Percentiles rank a stretch among this genome's conserved stretches.
Conservation (phyloP, 2,113 vertebrate genomes). For the Apaloderma vittatum region DNA sequence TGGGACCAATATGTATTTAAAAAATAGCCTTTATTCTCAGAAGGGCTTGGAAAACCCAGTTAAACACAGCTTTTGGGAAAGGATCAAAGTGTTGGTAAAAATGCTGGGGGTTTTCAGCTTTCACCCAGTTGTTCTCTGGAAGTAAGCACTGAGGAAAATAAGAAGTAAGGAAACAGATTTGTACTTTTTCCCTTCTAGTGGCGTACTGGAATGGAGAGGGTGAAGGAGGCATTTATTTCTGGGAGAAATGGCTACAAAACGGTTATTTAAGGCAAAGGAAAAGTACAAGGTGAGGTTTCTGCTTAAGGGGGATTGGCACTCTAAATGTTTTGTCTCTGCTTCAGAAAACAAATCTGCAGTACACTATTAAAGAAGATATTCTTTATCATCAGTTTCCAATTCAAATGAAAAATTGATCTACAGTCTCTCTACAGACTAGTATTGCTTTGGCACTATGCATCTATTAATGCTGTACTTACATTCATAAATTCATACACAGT, state of each 20-base stretch:
- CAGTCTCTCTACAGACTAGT: background rate
- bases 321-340: background rate
- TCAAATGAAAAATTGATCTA: background rate
- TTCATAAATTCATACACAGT: background rate
- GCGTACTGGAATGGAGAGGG: background rate
- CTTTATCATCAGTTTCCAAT: background rate
- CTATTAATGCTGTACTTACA: background rate
- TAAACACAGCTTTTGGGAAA: background rate
- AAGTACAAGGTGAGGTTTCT: background rate
- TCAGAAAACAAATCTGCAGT: background rate
- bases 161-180: background rate
- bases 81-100: background rate
- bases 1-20: background rate
- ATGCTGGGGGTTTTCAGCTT: background rate
- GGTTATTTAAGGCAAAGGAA: background rate
- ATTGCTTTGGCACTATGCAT: background rate
- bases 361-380: accelerated
- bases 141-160: background rate
- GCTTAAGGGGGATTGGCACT: background rate
- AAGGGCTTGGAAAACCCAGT: background rate
- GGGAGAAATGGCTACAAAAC: background rate
- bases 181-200: background rate
- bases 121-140: background rate
- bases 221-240: background rate
- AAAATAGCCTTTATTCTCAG: background rate